Percentiles rank a stretch among this genome's conserved stretches.
Conservation (phyloP, 2,797 vertebrate genomes). For the Microcaecilia unicolor region DNA sequence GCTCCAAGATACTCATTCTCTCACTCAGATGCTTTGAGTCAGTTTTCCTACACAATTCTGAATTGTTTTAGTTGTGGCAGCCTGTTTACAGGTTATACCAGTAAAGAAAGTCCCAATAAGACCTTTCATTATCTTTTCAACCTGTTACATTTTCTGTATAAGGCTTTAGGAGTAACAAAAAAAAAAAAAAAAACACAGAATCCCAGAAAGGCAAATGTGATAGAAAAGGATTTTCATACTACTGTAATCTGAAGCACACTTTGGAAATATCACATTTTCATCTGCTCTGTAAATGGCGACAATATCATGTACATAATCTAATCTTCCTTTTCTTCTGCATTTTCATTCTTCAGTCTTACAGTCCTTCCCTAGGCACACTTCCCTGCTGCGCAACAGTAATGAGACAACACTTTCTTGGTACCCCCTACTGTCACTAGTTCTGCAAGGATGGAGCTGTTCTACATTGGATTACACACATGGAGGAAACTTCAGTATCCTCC, state of each 20-base stretch:
- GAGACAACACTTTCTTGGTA: slow-evolving; percentile 24
- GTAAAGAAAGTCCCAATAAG: not conserved
- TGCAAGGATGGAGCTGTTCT: slow-evolving; percentile 4
- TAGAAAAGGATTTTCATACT: slow-evolving; percentile 2
- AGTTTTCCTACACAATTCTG: too few relatives aligned
- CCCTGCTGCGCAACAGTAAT: slow-evolving; percentile 27
- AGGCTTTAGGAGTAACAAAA: slow-evolving; percentile 5
- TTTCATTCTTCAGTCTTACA: slow-evolving; percentile 1
- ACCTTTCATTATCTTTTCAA: slow-evolving; percentile 5
- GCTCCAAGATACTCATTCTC: too few relatives aligned
- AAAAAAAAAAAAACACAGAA: slow-evolving; percentile 7
- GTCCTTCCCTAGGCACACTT: slow-evolving; percentile 11
- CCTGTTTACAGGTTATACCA: not conserved
- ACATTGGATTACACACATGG: not conserved
- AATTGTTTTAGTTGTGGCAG: too few relatives aligned
- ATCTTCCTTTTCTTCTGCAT: not conserved
- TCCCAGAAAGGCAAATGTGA: too few relatives aligned
- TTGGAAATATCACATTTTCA: slow-evolving; percentile 13
- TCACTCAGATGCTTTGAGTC: too few relatives aligned
- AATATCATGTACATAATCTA: slow-evolving; percentile 3
- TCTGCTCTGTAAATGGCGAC: slow-evolving; percentile 14
- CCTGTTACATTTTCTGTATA: slow-evolving; percentile 1
- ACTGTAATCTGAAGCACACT: slow-evolving; percentile 5
- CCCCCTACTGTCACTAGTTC: slow-evolving; percentile 12
- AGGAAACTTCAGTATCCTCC: too few relatives aligned